A percentile compares a stretch with the other conserved stretches of the same genome.
Evolutionary conservation across 2,888 invertebrate species (phyloP).

Genomic region (Antheraea assamensis): DNA sequence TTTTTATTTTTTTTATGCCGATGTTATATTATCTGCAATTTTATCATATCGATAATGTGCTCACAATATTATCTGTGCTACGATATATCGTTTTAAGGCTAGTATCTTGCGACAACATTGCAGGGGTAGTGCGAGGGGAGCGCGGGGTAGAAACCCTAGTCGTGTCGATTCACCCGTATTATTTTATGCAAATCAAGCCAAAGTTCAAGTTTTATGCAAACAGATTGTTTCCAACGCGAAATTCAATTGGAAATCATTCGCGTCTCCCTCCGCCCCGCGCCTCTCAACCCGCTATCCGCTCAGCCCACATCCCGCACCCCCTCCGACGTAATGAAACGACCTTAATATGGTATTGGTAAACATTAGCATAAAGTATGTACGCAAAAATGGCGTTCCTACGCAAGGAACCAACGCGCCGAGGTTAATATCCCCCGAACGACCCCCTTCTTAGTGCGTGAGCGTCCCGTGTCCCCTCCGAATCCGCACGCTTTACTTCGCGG

Average conservation of each 20-base stretch:
- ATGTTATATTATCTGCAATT: no score
- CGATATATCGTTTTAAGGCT: no score
- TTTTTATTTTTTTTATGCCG: no score
- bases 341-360: conserved; percentile 63
- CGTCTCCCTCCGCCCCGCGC: conserved; percentile 30
- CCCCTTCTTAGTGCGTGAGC: background rate
- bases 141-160: background rate
- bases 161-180: conserved; percentile 34
- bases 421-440: conserved; percentile 47
- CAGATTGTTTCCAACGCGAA: conserved; percentile 62
- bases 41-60: no score
- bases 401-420: conserved; percentile 40
- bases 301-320: background rate
- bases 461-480: background rate
- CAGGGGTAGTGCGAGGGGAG: background rate
- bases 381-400: conserved; percentile 62
- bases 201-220: conserved; percentile 62
- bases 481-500: background rate
- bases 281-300: background rate
- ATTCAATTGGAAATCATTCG: conserved; percentile 62
- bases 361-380: conserved; percentile 66
- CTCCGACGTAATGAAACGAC: conserved; percentile 56
- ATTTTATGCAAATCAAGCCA: conserved; percentile 61
- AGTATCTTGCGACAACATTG: no score
- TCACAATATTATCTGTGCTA: no score